Percentiles rank a stretch among this genome's conserved stretches.
Conservation (phyloP, 1,140 invertebrate genomes). For the Phymorhynchus buccinoides region DNA sequence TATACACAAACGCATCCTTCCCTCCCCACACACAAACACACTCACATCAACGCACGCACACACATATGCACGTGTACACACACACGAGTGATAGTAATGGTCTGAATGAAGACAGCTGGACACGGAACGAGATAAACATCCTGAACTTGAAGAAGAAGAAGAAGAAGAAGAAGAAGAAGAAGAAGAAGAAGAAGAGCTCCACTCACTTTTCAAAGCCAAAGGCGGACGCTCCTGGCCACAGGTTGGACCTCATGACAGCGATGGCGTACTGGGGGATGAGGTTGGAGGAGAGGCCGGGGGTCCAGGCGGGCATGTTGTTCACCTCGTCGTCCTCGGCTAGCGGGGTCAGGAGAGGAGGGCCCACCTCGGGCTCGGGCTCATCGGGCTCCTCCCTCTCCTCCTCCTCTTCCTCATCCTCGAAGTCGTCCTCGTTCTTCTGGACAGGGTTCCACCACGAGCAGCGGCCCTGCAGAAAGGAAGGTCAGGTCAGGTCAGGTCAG, state of each 20-base stretch:
- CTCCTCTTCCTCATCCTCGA: slow-evolving; percentile 75
- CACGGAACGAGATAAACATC: too few relatives aligned
- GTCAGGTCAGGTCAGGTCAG: too few relatives aligned
- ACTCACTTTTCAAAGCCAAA: slow-evolving; percentile 72
- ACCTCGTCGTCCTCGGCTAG: slow-evolving; percentile 73
- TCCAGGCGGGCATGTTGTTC: slow-evolving; percentile 81
- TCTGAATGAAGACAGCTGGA: too few relatives aligned
- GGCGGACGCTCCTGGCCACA: slow-evolving; percentile 74
- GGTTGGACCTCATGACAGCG: slow-evolving; percentile 70
- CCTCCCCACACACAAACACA: too few relatives aligned
- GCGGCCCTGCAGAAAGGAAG: slow-evolving; percentile 67
- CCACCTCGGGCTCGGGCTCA: slow-evolving; percentile 78
- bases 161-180: too few relatives aligned
- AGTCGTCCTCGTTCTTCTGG: slow-evolving; percentile 70
- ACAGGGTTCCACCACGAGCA: slow-evolving; percentile 78
- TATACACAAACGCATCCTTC: too few relatives aligned
- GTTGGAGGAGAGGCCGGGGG: slow-evolving; percentile 72
- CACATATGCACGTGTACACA: too few relatives aligned
- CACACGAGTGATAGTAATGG: too few relatives aligned
- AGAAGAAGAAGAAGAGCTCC: too few relatives aligned
- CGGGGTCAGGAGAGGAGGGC: slow-evolving; percentile 79
- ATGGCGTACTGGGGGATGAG: slow-evolving; percentile 73
- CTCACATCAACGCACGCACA: too few relatives aligned
- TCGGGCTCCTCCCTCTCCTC: slow-evolving; percentile 73
- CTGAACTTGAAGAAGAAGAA: too few relatives aligned